These are phyloP conservation scores for Ctenopoma multispine DNA, from an alignment of 2,797 vertebrate genomes.

Conservation along the genomic window DNA sequence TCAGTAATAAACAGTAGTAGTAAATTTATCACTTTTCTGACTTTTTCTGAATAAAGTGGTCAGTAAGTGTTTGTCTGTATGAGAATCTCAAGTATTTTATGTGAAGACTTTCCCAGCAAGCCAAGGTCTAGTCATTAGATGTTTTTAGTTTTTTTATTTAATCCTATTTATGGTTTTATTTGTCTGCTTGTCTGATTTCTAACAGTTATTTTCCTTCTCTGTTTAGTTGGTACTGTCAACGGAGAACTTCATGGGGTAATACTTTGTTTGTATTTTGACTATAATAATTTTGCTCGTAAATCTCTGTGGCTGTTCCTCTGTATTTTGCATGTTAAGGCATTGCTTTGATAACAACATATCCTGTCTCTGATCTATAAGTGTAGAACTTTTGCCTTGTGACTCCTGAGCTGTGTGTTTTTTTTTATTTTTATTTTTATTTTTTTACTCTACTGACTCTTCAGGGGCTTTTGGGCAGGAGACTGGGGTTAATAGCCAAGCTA, in stretches of 20 bases:
- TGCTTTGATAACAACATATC: not conserved
- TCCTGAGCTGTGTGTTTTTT: not conserved
- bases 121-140: too few relatives aligned
- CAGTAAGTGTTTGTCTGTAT: not conserved
- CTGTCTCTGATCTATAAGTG: not conserved
- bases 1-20: too few relatives aligned
- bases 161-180: not conserved
- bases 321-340: not conserved
- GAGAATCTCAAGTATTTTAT: slow-evolving; percentile 1
- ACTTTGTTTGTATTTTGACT: not conserved
- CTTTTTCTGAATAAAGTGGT: too few relatives aligned
- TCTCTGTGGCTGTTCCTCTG: not conserved
- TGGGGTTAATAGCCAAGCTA: not conserved
- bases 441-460: not conserved
- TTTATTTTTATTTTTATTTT: too few relatives aligned
- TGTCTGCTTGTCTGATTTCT: slow-evolving; percentile 12
- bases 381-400: not conserved
- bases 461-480: not conserved
- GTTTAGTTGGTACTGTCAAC: slow-evolving; percentile 89
- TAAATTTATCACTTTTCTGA: too few relatives aligned
- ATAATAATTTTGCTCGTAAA: not conserved
- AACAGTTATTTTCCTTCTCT: not conserved
- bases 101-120: not conserved
- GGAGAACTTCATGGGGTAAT: slow-evolving; percentile 92
- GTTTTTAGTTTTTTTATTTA: too few relatives aligned